phyloP scores from a whole-genome alignment of 2,113 vertebrate genomes.

The Actenoides lindsayi region DNA sequence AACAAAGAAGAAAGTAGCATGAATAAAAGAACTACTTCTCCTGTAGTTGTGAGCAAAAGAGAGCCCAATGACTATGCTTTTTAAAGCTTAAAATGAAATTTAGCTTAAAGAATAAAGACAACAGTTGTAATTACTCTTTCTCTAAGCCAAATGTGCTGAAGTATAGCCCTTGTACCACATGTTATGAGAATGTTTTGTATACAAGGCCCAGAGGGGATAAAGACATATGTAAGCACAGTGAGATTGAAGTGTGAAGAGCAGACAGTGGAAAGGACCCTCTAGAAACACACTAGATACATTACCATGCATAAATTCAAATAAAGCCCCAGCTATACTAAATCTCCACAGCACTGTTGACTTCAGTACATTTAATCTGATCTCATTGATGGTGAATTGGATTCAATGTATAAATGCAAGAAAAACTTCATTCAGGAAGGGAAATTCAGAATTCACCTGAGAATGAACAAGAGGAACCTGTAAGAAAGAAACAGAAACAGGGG shows the following conservation, averaged over 20 bases:
- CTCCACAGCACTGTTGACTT: not conserved
- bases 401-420: not conserved
- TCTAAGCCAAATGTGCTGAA: not conserved
- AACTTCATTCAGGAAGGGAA: not conserved
- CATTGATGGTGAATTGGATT: not conserved
- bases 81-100: not conserved
- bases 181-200: not conserved
- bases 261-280: not conserved
- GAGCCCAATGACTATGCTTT: not conserved
- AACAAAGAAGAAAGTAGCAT: not conserved
- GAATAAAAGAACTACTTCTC: not conserved
- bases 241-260: not conserved
- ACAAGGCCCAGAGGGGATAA: not conserved
- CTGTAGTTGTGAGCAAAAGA: not conserved
- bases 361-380: not conserved
- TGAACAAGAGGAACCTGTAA: not conserved
- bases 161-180: not conserved
- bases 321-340: not conserved
- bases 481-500: not conserved
- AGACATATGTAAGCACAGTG: accelerated
- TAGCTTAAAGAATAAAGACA: not conserved
- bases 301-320: not conserved
- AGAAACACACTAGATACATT: not conserved
- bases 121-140: not conserved
- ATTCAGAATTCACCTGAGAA: not conserved